These are phyloP conservation scores for Thymelicus acteon DNA, from an alignment of 2,888 invertebrate genomes.

Conservation along the genomic window DNA sequence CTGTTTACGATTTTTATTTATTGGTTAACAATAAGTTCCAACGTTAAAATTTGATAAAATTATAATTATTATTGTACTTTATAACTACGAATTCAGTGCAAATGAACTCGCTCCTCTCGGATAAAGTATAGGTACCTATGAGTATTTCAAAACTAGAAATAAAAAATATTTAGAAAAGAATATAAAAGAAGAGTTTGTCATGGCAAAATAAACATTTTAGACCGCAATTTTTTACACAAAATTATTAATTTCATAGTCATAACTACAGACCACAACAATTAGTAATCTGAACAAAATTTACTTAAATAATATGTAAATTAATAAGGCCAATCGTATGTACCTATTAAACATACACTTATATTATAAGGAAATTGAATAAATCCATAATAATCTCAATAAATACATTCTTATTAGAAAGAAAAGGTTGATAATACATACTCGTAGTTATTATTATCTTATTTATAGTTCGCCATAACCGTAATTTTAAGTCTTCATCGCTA, in stretches of 20 bases:
- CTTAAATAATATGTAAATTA: no score
- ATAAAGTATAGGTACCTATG: conserved; percentile 9
- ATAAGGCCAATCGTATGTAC: no score
- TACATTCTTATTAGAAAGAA: not conserved
- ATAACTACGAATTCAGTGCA: conserved; percentile 20
- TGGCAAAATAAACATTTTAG: not conserved
- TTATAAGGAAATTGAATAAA: not conserved
- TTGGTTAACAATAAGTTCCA: conserved; percentile 36
- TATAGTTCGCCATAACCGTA: conserved; percentile 16
- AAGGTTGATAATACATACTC: not conserved
- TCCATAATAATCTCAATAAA: not conserved
- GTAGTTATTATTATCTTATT: conserved; percentile 6
- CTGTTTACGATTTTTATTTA: conserved; percentile 12
- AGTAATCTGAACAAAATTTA: no score
- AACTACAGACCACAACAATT: no score
- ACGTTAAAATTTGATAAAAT: conserved; percentile 15
- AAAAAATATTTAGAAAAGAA: conserved; percentile 1
- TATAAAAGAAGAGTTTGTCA: not conserved
- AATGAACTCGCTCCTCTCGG: not conserved
- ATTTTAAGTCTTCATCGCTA: conserved; percentile 29
- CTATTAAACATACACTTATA: not conserved
- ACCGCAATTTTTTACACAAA: not conserved
- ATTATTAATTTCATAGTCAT: not conserved
- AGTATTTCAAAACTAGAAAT: conserved; percentile 15
- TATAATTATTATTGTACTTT: conserved; percentile 18